Evolutionary conservation across 2,113 vertebrate genomes (phyloP).

Genomic region (Empidonax traillii): DNA sequence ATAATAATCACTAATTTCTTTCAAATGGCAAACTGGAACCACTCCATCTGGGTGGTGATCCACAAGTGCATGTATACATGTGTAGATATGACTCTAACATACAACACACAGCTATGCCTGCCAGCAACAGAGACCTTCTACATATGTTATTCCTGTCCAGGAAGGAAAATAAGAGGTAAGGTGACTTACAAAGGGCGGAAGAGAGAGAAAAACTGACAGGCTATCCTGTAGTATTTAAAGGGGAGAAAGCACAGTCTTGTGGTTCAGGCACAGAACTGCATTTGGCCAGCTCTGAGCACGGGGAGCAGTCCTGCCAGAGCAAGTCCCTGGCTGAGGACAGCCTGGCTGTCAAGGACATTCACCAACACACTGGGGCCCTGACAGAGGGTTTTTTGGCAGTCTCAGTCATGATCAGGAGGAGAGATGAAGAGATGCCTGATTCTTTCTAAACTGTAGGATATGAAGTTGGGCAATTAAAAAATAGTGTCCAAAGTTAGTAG

Average conservation of each 20-base stretch:
- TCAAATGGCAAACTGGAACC: constrained; percentile 36
- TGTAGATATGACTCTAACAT: neutral
- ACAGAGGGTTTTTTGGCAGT: neutral
- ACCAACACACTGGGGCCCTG: accelerated
- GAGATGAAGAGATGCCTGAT: neutral
- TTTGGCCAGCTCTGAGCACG: neutral
- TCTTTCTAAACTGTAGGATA: neutral
- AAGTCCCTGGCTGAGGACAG: neutral
- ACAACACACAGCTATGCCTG: neutral
- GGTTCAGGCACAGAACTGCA: constrained; percentile 33
- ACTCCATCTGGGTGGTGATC: neutral
- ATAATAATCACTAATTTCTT: constrained; percentile 58
- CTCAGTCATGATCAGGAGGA: neutral
- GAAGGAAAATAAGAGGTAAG: neutral
- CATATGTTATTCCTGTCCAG: neutral
- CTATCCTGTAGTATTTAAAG: neutral
- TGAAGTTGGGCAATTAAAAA: neutral
- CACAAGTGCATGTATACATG: neutral
- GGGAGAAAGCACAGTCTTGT: constrained; percentile 59
- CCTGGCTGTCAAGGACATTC: neutral
- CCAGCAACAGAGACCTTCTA: neutral
- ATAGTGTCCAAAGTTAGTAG: neutral
- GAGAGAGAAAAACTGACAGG: neutral
- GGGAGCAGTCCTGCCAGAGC: neutral
- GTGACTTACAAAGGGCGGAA: neutral